Evolutionary conservation across 2,797 vertebrate species (phyloP).

Genomic region (Chiroxiphia lanceolata): DNA sequence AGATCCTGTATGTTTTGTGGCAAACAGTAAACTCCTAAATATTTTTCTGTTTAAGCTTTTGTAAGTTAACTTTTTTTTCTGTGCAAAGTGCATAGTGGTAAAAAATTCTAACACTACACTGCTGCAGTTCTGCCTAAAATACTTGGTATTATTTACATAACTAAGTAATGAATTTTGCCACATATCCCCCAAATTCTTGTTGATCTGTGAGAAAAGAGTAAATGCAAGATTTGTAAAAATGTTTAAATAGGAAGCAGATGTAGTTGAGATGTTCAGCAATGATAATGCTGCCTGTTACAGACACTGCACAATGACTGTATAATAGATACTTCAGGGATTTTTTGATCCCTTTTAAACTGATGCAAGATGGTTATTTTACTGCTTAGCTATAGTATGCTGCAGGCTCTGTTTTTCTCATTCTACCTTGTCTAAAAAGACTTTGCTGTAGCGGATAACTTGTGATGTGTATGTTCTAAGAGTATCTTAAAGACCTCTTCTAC

Average conservation of each 20-base stretch:
- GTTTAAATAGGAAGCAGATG: neutral
- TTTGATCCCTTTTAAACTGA: neutral
- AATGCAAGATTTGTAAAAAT: neutral
- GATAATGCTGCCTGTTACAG: neutral
- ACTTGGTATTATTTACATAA: neutral
- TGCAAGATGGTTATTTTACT: neutral
- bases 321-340: neutral
- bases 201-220: neutral
- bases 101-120: neutral
- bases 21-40: neutral
- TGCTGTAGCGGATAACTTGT: fast-evolving
- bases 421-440: neutral
- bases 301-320: neutral
- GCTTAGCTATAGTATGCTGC: neutral
- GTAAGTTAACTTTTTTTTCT: neutral
- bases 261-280: neutral
- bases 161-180: neutral
- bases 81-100: neutral
- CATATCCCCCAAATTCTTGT: neutral
- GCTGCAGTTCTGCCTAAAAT: neutral
- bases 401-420: neutral
- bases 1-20: neutral
- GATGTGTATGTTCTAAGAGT: neutral
- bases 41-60: neutral
- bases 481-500: neutral